phyloP scores from a whole-genome alignment of 2,797 vertebrate genomes.

The Sebastes matsubarae region DNA sequence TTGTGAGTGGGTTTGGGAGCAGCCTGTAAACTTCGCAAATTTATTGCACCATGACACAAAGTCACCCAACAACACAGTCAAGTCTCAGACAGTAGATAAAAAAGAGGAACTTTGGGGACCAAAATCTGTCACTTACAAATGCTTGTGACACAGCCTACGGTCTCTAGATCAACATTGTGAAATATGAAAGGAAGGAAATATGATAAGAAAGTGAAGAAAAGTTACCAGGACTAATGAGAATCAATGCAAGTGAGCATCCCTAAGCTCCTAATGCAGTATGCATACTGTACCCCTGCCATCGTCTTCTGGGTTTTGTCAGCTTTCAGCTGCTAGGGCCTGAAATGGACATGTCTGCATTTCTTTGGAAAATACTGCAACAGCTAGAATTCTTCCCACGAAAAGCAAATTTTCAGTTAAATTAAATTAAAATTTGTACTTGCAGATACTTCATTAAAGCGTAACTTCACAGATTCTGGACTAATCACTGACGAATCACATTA shows the following conservation, averaged over 20 bases:
- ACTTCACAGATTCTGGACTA: constrained; percentile 42
- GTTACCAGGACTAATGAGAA: constrained; percentile 16
- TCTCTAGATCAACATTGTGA: constrained; percentile 1
- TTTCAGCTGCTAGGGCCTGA: constrained; percentile 27
- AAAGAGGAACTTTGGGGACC: neutral
- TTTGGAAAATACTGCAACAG: constrained; percentile 30
- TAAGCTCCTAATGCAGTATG: neutral
- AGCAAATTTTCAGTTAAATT: constrained; percentile 27
- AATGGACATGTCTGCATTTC: constrained; percentile 37
- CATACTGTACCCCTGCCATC: neutral
- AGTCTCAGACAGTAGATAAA: neutral
- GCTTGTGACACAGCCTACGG: neutral
- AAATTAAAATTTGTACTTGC: constrained; percentile 26
- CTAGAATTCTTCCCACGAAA: constrained; percentile 23
- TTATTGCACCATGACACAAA: constrained; percentile 38
- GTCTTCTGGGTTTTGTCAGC: constrained; percentile 20
- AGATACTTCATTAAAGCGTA: constrained; percentile 13
- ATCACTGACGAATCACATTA: constrained; percentile 53
- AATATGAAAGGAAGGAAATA: neutral
- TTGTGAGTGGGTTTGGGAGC: constrained; percentile 5
- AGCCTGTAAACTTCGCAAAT: constrained; percentile 37
- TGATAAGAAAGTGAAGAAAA: constrained; percentile 18
- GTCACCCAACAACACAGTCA: neutral
- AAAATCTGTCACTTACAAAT: neutral
- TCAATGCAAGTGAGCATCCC: constrained; percentile 7